Evolutionary conservation across 2,888 invertebrate genomes (phyloP).

Genomic region (Embidobia sp.): DNA sequence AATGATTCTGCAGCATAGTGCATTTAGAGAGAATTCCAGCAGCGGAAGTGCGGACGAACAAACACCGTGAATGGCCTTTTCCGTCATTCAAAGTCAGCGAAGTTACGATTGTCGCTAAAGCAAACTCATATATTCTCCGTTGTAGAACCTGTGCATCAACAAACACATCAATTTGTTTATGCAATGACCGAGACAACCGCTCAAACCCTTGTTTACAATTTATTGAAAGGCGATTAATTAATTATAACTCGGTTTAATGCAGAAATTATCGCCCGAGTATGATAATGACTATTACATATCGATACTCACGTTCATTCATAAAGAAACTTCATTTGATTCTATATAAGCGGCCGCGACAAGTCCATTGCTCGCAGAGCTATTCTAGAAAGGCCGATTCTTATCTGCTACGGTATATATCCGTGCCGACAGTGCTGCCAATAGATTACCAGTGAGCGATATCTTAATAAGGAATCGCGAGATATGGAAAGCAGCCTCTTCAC

Average conservation of each 20-base stretch:
- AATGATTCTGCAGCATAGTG: conserved; percentile 21
- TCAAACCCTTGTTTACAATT: not conserved
- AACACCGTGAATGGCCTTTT: conserved; percentile 65
- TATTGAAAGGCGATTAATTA: conserved; percentile 10
- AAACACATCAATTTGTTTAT: not conserved
- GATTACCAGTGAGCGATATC: conserved; percentile 68
- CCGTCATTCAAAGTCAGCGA: conserved; percentile 61
- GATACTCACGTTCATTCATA: conserved; percentile 51
- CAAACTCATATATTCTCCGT: conserved; percentile 5
- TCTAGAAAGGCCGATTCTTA: conserved; percentile 71
- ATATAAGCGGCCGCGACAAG: conserved; percentile 32
- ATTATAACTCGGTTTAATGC: not conserved
- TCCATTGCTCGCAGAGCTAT: conserved; percentile 59
- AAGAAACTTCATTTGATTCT: conserved; percentile 34
- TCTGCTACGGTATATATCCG: conserved; percentile 66
- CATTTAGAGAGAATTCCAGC: conserved; percentile 43
- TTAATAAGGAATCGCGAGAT: conserved; percentile 70
- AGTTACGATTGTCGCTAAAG: conserved; percentile 32
- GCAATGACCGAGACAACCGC: not conserved
- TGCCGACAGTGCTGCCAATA: conserved; percentile 68
- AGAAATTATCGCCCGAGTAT: conserved; percentile 1
- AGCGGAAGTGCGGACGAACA: conserved; percentile 68
- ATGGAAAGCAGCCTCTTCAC: conserved; percentile 51
- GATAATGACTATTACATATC: conserved; percentile 36
- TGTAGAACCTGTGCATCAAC: not conserved